Evolutionary conservation across 2,888 invertebrate species (phyloP).

Genomic region (Syritta pipiens): DNA sequence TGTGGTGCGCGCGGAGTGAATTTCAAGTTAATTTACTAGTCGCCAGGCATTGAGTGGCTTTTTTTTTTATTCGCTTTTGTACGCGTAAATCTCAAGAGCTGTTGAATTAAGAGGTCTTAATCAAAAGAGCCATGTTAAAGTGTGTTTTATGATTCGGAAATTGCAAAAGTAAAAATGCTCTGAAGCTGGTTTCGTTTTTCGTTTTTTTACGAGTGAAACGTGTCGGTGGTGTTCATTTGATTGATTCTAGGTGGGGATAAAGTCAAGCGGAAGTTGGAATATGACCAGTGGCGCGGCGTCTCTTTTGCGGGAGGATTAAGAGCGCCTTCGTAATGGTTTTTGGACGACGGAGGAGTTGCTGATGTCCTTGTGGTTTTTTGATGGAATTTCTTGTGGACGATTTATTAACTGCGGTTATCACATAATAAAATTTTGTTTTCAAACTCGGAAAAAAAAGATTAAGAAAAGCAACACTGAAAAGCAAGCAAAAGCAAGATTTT

Average conservation of each 20-base stretch:
- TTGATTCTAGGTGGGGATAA: conserved; percentile 25
- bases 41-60: conserved; percentile 14
- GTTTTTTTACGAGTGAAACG: conserved; percentile 15
- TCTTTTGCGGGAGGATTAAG: too few relatives aligned
- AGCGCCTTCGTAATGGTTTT: too few relatives aligned
- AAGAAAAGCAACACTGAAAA: too few relatives aligned
- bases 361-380: too few relatives aligned
- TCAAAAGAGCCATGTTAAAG: conserved; percentile 15
- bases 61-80: conserved; percentile 11
- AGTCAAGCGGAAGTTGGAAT: too few relatives aligned
- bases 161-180: conserved; percentile 21
- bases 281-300: too few relatives aligned
- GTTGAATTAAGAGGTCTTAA: conserved; percentile 44
- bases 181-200: neutral
- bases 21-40: conserved; percentile 31
- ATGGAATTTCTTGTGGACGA: too few relatives aligned
- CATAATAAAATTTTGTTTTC: too few relatives aligned
- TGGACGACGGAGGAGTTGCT: too few relatives aligned
- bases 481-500: too few relatives aligned
- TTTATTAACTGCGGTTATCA: too few relatives aligned
- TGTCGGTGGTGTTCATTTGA: conserved; percentile 35
- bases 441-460: too few relatives aligned
- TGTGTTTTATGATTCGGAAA: conserved; percentile 28
- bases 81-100: conserved; percentile 43
- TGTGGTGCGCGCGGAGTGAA: conserved; percentile 30